These are phyloP conservation scores for Scaptomyza hsui DNA, from an alignment of 1,140 invertebrate genomes.

Conservation along the genomic window DNA sequence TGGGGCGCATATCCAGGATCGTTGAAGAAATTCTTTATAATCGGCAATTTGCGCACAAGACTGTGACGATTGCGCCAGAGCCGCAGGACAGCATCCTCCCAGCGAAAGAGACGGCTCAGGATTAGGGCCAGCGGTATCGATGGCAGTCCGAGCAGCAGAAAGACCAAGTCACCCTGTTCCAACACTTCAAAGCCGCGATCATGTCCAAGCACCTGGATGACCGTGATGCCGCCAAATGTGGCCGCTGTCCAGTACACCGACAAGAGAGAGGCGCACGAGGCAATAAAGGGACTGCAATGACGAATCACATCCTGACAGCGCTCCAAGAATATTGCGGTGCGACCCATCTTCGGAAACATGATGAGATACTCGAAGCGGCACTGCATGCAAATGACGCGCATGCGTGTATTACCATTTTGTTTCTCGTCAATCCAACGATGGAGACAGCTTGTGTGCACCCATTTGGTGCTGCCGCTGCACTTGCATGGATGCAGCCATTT, in stretches of 20 bases:
- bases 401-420: conserved; percentile 93
- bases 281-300: conserved; percentile 95
- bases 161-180: conserved; percentile 95
- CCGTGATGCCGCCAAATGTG: conserved; percentile 97
- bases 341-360: conserved; percentile 94
- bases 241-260: conserved; percentile 98
- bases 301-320: conserved; percentile 93
- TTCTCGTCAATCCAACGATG: conserved; percentile 99
- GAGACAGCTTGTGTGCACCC: conserved; percentile 97
- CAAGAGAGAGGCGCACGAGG: conserved; percentile 94
- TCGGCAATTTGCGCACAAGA: conserved; percentile 88
- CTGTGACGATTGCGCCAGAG: conserved; percentile 87
- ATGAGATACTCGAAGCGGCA: conserved; percentile 98
- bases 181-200: conserved; percentile 96
- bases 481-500: conserved; percentile 98
- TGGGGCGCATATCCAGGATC: not conserved
- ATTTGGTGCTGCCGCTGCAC: conserved; percentile 96
- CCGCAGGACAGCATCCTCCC: conserved; percentile 96
- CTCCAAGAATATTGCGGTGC: conserved; percentile 92
- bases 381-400: conserved; percentile 95
- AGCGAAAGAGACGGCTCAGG: conserved; percentile 94
- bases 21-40: conserved; percentile 25
- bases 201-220: conserved; percentile 97
- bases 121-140: conserved; percentile 96
- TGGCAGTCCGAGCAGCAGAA: conserved; percentile 94